Conservation (phyloP, 2,797 vertebrate species). For the Sebastes melanostomus region DNA sequence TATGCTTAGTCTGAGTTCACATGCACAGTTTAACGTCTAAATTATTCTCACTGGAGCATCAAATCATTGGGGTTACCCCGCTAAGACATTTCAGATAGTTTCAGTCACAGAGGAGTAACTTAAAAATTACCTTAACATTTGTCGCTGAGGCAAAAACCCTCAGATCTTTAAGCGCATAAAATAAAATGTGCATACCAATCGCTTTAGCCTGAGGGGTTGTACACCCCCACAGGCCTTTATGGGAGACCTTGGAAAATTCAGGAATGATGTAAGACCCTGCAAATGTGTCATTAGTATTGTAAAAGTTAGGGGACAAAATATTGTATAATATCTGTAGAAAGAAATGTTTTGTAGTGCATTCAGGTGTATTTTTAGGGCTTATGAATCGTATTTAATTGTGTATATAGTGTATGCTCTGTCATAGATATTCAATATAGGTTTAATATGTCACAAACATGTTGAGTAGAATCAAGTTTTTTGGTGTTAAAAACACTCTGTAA, state of each 20-base stretch:
- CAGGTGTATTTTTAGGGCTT: neutral
- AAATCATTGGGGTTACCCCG: constrained; percentile 4
- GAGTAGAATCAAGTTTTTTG: neutral
- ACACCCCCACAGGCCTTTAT: constrained; percentile 39
- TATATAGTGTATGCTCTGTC: neutral
- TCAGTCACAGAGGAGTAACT: constrained; percentile 1
- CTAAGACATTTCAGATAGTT: neutral
- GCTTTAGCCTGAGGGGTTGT: constrained; percentile 46
- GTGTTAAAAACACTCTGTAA: neutral
- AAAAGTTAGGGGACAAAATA: constrained; percentile 40
- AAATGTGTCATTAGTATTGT: constrained; percentile 32
- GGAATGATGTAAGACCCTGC: constrained; percentile 63
- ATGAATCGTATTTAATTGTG: neutral
- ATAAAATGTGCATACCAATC: constrained; percentile 41
- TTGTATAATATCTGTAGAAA: neutral
- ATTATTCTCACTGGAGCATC: neutral
- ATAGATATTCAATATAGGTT: neutral
- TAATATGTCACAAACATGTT: neutral
- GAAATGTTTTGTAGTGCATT: no score
- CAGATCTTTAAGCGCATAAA: constrained; percentile 15
- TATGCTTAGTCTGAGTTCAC: neutral
- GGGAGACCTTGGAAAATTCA: constrained; percentile 27
- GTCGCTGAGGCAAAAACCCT: constrained; percentile 1
- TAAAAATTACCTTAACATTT: constrained; percentile 23
- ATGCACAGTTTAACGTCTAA: neutral